A percentile compares a stretch with the other conserved stretches of the same genome.
Evolutionary conservation across 2,797 vertebrate genomes (phyloP).

Genomic region (Micromesistius poutassou): DNA sequence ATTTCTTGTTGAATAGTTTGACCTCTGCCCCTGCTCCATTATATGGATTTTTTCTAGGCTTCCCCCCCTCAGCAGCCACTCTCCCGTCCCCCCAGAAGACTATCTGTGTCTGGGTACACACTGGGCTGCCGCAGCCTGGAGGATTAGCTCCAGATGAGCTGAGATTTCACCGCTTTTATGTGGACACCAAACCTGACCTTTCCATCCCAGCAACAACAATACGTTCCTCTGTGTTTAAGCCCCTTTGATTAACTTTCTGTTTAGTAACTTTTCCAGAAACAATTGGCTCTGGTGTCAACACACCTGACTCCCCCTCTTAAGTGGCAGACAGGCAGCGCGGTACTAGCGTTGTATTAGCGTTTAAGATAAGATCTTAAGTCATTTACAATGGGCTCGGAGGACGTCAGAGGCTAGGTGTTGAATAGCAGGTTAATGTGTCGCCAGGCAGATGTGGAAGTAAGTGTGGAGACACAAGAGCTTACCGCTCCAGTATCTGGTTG

Average conservation of each 20-base stretch:
- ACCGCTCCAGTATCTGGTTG: slow-evolving; percentile 83
- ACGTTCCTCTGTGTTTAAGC: slow-evolving; percentile 78
- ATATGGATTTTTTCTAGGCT: slow-evolving; percentile 47
- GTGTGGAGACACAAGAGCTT: slow-evolving; percentile 83
- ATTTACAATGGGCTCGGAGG: slow-evolving; percentile 89
- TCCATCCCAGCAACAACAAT: slow-evolving; percentile 69
- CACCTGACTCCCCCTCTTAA: slow-evolving; percentile 57
- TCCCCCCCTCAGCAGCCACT: slow-evolving; percentile 72
- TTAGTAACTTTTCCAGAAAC: slow-evolving; percentile 90
- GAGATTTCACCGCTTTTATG: slow-evolving; percentile 68
- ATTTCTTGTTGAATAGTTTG: slow-evolving; percentile 51
- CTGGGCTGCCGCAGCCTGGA: slow-evolving; percentile 47
- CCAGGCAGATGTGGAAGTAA: slow-evolving; percentile 86
- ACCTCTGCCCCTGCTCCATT: slow-evolving; percentile 54
- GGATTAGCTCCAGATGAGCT: slow-evolving; percentile 88
- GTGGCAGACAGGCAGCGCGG: slow-evolving; percentile 74
- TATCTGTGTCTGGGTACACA: slow-evolving; percentile 73
- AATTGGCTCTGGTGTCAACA: slow-evolving; percentile 63
- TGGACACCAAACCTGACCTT: slow-evolving; percentile 70
- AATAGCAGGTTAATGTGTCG: slow-evolving; percentile 92
- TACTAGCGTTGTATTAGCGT: slow-evolving; percentile 89
- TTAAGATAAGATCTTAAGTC: slow-evolving; percentile 93
- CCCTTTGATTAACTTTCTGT: slow-evolving; percentile 89
- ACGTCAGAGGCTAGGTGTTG: slow-evolving; percentile 79
- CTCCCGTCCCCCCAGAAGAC: slow-evolving; percentile 67